These are phyloP conservation scores for Bellardia bayeri DNA, from an alignment of 2,888 invertebrate species.

Conservation along the genomic window DNA sequence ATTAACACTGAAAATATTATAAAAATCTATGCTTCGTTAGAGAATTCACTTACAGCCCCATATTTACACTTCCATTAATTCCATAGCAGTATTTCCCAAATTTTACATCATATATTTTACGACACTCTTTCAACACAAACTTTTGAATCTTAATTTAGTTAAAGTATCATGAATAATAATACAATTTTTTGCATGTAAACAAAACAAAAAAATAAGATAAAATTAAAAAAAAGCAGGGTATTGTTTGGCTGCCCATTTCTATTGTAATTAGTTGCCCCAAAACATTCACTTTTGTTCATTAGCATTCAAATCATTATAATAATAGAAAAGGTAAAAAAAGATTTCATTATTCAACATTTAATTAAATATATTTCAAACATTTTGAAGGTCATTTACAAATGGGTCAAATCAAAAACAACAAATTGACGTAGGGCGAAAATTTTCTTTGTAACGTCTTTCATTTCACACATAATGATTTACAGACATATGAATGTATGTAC, in stretches of 20 bases:
- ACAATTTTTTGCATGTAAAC: not conserved
- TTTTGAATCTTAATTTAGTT: not conserved
- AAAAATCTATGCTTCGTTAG: too few relatives aligned
- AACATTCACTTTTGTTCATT: conserved; percentile 12
- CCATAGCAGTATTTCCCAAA: not conserved
- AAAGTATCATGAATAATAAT: not conserved
- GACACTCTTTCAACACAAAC: not conserved
- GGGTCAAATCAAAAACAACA: not conserved
- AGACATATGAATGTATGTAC: not conserved
- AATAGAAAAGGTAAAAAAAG: not conserved
- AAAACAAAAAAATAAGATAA: not conserved
- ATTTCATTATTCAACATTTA: conserved; percentile 10
- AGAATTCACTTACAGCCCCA: too few relatives aligned
- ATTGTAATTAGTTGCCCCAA: not conserved
- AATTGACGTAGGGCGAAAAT: conserved; percentile 6
- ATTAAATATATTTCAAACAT: conserved; percentile 4
- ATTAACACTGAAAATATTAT: too few relatives aligned
- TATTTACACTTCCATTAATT: not conserved
- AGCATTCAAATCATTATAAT: not conserved
- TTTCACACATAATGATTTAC: not conserved
- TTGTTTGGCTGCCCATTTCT: not conserved
- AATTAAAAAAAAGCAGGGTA: not conserved
- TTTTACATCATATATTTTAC: not conserved
- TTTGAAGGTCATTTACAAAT: conserved; percentile 57
- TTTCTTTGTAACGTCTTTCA: conserved; percentile 23